A percentile compares a stretch with the other conserved stretches of the same genome.
Conservation (phyloP, 2,888 invertebrate species). For the Dichetophora obliterata region DNA sequence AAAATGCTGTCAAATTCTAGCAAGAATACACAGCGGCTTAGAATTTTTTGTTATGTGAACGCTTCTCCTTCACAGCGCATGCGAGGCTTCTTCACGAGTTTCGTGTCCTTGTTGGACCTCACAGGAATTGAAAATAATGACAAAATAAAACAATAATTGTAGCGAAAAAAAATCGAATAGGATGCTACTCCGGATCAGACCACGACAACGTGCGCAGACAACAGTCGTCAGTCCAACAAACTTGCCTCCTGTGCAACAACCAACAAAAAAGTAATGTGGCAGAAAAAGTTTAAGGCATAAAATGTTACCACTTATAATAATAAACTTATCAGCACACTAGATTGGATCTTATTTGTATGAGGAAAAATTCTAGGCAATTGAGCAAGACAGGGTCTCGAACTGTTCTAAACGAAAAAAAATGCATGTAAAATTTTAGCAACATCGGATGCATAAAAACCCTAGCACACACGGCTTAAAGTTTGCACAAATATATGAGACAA, state of each 20-base stretch:
- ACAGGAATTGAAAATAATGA: constrained; percentile 35
- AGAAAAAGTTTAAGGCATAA: too few relatives aligned
- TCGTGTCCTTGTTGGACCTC: constrained; percentile 49
- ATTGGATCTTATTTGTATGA: too few relatives aligned
- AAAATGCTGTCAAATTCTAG: too few relatives aligned
- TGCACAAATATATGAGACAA: too few relatives aligned
- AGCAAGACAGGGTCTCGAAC: too few relatives aligned
- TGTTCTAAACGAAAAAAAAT: too few relatives aligned
- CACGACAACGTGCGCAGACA: constrained; percentile 41
- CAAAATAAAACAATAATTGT: constrained; percentile 10
- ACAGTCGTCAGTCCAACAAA: constrained; percentile 16
- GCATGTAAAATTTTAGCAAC: too few relatives aligned
- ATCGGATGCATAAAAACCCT: too few relatives aligned
- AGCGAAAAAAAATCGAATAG: neutral
- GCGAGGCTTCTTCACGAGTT: constrained; percentile 47
- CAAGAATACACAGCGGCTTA: too few relatives aligned
- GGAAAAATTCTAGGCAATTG: too few relatives aligned
- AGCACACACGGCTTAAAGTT: too few relatives aligned
- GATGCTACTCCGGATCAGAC: constrained; percentile 18
- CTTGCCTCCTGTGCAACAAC: neutral
- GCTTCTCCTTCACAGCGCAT: constrained; percentile 27
- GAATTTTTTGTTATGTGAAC: constrained; percentile 10
- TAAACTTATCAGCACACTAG: neutral
- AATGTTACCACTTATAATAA: neutral
- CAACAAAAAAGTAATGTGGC: neutral